A percentile compares a stretch with the other conserved stretches of the same genome.
Evolutionary conservation across 1,140 invertebrate species (phyloP).

Genomic region (Rhyzopertha dominica): DNA sequence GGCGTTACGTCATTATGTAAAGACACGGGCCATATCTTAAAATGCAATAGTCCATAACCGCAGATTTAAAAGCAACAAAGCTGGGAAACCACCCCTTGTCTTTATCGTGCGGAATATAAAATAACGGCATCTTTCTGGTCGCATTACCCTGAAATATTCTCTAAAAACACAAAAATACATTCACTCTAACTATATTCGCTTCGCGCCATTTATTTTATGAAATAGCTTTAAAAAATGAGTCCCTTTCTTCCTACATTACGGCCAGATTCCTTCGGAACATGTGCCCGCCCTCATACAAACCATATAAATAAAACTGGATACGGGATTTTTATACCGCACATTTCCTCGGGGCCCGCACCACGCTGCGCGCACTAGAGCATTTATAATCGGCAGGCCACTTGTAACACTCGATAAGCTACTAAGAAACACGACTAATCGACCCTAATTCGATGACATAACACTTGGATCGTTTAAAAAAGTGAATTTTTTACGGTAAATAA

Average conservation of each 20-base stretch:
- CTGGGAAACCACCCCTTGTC: slow-evolving; percentile 11
- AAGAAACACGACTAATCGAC: too few relatives aligned
- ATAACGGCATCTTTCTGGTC: slow-evolving; percentile 32
- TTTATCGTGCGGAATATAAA: slow-evolving; percentile 31
- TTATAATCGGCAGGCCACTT: too few relatives aligned
- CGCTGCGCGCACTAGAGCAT: too few relatives aligned
- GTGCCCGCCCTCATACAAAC: too few relatives aligned
- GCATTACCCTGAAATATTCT: slow-evolving; percentile 27
- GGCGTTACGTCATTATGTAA: too few relatives aligned
- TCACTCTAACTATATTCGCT: slow-evolving; percentile 41
- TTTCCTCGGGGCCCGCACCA: too few relatives aligned
- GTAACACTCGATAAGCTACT: too few relatives aligned
- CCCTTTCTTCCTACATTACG: slow-evolving; percentile 29
- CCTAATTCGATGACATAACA: too few relatives aligned
- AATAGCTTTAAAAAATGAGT: slow-evolving; percentile 41
- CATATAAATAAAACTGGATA: too few relatives aligned
- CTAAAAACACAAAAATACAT: slow-evolving; percentile 40
- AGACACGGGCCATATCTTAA: slow-evolving; percentile 17
- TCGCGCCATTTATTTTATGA: slow-evolving; percentile 42
- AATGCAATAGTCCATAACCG: slow-evolving; percentile 14
- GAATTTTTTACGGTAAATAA: too few relatives aligned
- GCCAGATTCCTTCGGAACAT: slow-evolving; percentile 30
- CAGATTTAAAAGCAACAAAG: slow-evolving; percentile 24
- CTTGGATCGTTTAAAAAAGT: too few relatives aligned
- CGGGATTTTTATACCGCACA: too few relatives aligned